These are phyloP conservation scores for Xanthorhoe spadicearia DNA, from an alignment of 2,888 invertebrate species.

Conservation along the genomic window DNA sequence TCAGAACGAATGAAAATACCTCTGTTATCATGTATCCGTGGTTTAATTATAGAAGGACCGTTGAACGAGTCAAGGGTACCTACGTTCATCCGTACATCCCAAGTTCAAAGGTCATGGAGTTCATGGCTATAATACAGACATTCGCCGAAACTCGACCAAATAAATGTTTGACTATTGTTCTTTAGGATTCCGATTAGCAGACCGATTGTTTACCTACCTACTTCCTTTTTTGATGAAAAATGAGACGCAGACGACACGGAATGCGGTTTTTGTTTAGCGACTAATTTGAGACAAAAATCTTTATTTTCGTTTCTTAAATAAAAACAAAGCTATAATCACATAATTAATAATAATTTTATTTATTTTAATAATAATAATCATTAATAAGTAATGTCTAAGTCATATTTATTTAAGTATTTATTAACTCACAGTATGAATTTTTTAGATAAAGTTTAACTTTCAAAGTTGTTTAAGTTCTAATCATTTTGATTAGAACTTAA, in stretches of 20 bases:
- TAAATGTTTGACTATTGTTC: constrained; percentile 27
- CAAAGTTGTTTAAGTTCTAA: too few species aligned
- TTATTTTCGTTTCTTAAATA: not conserved
- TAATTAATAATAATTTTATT: not conserved
- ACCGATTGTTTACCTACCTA: constrained; percentile 1
- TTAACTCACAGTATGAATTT: too few species aligned
- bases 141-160: constrained; percentile 46
- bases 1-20: constrained; percentile 60
- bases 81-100: constrained; percentile 78
- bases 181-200: constrained; percentile 16
- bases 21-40: constrained; percentile 57
- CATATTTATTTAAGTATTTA: too few species aligned
- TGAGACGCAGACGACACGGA: constrained; percentile 13
- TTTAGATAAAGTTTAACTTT: too few species aligned
- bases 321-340: not conserved
- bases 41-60: constrained; percentile 78
- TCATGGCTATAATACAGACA: constrained; percentile 59
- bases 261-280: constrained; percentile 12
- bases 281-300: not conserved
- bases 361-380: too few species aligned
- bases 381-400: too few species aligned
- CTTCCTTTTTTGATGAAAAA: constrained; percentile 1
- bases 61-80: constrained; percentile 79
- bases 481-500: too few species aligned
- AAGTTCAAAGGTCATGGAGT: constrained; percentile 80